phyloP scores from a whole-genome alignment of 1,140 invertebrate genomes.

The Drosophila sucinea region DNA sequence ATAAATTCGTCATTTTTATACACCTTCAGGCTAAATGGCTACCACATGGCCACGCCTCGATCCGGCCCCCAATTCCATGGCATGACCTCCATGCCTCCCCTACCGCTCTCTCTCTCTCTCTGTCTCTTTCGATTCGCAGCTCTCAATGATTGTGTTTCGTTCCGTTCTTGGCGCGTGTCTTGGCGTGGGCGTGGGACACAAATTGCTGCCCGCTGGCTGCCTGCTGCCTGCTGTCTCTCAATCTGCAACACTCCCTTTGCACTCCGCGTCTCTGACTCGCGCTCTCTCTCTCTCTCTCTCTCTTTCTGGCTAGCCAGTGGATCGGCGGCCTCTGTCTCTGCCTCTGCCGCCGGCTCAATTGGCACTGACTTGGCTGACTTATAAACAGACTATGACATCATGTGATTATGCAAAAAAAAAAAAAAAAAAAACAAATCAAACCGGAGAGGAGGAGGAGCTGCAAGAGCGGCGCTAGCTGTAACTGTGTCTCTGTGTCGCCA shows the following conservation, averaged over 20 bases:
- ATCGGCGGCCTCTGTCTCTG: conserved; percentile 13
- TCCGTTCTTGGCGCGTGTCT: conserved; percentile 72
- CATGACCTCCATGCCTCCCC: background rate
- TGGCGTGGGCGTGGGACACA: conserved; percentile 70
- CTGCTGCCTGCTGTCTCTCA: background rate
- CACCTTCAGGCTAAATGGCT: conserved; percentile 7
- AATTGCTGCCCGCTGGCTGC: conserved; percentile 7
- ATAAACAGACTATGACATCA: conserved; percentile 77
- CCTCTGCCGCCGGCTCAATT: conserved; percentile 31
- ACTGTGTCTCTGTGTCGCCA: conserved; percentile 17
- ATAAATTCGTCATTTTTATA: conserved; percentile 11
- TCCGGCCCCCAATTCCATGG: conserved; percentile 1
- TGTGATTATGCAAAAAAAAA: conserved; percentile 53
- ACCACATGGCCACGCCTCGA: conserved; percentile 2
- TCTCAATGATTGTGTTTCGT: conserved; percentile 14
- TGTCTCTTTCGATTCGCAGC: background rate
- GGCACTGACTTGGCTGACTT: conserved; percentile 55
- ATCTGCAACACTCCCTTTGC: background rate
- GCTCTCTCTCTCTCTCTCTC: background rate
- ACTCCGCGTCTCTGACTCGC: background rate
- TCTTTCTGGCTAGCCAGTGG: conserved; percentile 32
- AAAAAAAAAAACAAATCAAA: background rate
- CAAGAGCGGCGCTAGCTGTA: conserved; percentile 2
- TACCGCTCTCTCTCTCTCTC: background rate
- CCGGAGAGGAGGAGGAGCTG: background rate